Evolutionary conservation across 2,888 invertebrate species (phyloP).

Genomic region (Phaonia tiefii): DNA sequence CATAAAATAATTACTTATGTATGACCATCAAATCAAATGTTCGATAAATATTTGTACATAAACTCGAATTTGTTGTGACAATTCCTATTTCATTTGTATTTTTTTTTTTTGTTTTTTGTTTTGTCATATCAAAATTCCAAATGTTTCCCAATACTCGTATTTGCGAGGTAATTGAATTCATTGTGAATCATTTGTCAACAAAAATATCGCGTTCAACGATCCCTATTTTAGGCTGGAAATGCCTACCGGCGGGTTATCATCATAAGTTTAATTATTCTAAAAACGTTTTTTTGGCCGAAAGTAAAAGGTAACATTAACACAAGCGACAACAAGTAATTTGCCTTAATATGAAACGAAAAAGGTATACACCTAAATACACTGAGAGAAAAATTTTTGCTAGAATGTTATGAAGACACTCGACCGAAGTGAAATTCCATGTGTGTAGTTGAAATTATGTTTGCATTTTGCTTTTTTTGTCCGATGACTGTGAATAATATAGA

Average conservation of each 20-base stretch:
- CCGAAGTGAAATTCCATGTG: too few relatives aligned
- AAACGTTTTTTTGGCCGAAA: conserved; percentile 50
- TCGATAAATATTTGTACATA: not conserved
- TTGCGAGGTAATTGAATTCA: conserved; percentile 22
- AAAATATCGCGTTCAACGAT: not conserved
- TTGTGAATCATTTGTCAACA: conserved; percentile 34
- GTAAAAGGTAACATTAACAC: conserved; percentile 5
- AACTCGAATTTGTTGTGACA: conserved; percentile 37
- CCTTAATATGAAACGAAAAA: not conserved
- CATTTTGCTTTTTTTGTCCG: too few relatives aligned
- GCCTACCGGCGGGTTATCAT: conserved; percentile 43
- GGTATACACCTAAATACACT: conserved; percentile 33
- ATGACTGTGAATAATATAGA: too few relatives aligned
- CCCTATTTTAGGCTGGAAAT: not conserved
- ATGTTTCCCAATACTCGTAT: not conserved
- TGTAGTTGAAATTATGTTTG: too few relatives aligned
- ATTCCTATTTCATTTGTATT: conserved; percentile 30
- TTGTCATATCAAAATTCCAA: not conserved
- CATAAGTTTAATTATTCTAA: conserved; percentile 59
- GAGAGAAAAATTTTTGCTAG: conserved; percentile 27
- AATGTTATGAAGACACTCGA: too few relatives aligned
- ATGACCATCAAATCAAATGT: not conserved
- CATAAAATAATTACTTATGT: conserved; percentile 7
- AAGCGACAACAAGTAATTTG: not conserved
- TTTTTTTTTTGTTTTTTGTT: not conserved